Evolutionary conservation across 2,888 invertebrate genomes (phyloP).

Genomic region (Phragmatobia fuliginosa): DNA sequence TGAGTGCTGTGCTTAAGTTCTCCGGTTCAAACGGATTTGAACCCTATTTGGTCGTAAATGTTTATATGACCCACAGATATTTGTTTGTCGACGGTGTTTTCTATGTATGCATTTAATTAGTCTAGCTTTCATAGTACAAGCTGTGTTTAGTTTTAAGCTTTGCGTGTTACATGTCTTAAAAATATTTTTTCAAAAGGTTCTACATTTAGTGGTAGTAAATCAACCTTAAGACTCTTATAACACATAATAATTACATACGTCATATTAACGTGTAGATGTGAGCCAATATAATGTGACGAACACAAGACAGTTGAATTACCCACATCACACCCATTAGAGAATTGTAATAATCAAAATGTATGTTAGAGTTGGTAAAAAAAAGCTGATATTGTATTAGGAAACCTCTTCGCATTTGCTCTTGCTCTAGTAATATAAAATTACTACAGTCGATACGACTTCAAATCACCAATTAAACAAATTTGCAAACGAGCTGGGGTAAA

Average conservation of each 20-base stretch:
- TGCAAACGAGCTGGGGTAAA: neutral
- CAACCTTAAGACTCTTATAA: neutral
- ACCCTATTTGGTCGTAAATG: too few relatives aligned
- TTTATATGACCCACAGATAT: too few relatives aligned
- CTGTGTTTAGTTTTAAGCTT: too few relatives aligned
- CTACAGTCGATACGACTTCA: neutral
- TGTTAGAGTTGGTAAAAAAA: neutral
- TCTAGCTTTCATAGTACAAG: too few relatives aligned
- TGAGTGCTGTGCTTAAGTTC: too few relatives aligned
- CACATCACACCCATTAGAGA: neutral
- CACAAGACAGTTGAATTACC: conserved; percentile 2
- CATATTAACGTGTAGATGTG: neutral
- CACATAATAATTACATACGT: conserved; percentile 8
- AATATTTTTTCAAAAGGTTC: too few relatives aligned
- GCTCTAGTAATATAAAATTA: too few relatives aligned
- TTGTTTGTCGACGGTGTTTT: too few relatives aligned
- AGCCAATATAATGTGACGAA: conserved; percentile 6
- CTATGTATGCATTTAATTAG: too few relatives aligned
- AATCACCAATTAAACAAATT: neutral
- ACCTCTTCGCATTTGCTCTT: neutral
- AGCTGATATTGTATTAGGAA: neutral
- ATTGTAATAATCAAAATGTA: neutral
- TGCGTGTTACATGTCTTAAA: too few relatives aligned
- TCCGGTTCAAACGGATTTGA: too few relatives aligned
- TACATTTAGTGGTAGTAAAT: neutral